Evolutionary conservation across 2,797 vertebrate genomes (phyloP).

Genomic region (Dendrocincla tyrannina): DNA sequence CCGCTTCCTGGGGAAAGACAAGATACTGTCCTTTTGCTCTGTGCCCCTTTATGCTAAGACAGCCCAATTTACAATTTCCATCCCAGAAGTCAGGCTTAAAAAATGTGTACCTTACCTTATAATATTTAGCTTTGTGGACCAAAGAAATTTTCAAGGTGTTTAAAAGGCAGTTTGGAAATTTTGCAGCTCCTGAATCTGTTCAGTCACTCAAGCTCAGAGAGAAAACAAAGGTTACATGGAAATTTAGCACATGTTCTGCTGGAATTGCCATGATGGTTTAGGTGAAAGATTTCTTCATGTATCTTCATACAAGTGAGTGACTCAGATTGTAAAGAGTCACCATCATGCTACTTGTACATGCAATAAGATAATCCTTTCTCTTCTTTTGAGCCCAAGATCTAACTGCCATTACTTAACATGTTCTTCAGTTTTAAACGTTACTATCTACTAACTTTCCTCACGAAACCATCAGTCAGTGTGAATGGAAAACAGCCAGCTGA

Average conservation of each 20-base stretch:
- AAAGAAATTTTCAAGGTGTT: neutral
- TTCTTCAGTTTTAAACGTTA: conserved; percentile 52
- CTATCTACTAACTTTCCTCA: conserved; percentile 21
- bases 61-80: neutral
- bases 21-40: neutral
- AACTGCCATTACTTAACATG: neutral
- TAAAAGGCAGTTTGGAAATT: neutral
- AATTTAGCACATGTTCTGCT: neutral
- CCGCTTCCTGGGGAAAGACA: neutral
- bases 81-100: neutral
- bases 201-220: neutral
- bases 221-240: neutral
- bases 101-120: neutral
- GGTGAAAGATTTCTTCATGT: neutral
- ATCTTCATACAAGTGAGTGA: neutral
- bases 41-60: neutral
- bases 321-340: neutral
- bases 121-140: neutral
- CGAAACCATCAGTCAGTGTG: conserved; percentile 19
- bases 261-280: neutral
- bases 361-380: neutral
- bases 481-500: conserved; percentile 50
- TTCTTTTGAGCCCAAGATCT: conserved; percentile 1
- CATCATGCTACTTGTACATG: neutral
- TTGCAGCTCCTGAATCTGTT: neutral